Conservation (phyloP, 2,797 vertebrate genomes). For the Neopelma chrysocephalum region DNA sequence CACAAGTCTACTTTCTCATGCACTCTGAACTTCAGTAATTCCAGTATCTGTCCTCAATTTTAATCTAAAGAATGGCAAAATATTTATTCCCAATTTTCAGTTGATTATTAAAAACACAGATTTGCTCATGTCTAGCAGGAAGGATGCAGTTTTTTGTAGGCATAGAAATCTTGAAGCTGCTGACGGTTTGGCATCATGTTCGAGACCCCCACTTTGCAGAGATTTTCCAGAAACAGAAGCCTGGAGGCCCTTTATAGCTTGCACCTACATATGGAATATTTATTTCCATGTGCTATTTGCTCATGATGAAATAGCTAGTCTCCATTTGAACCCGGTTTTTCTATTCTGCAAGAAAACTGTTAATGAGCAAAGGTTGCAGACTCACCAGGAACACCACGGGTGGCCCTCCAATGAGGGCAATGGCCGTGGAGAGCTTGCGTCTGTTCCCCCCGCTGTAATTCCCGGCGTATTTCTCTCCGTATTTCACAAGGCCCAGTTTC, state of each 20-base stretch:
- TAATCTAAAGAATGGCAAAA: neutral
- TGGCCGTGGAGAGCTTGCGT: constrained; percentile 95
- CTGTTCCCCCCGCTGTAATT: constrained; percentile 96
- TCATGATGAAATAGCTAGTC: neutral
- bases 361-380: neutral
- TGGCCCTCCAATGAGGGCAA: constrained; percentile 92
- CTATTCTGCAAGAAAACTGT: neutral
- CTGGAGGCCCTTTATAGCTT: neutral
- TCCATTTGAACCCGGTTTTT: neutral
- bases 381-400: constrained; percentile 95
- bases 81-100: neutral
- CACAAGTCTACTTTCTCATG: neutral
- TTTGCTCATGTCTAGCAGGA: neutral
- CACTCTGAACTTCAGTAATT: neutral
- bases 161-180: neutral
- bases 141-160: neutral
- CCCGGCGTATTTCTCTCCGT: constrained; percentile 89
- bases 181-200: neutral
- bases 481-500: constrained; percentile 91
- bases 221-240: neutral
- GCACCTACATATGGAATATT: neutral
- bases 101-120: neutral
- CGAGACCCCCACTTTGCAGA: neutral
- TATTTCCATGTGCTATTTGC: neutral
- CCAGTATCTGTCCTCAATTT: neutral